Evolutionary conservation across 2,113 vertebrate genomes (phyloP), one percentile per base, ranked within the genome.

Genomic region (Rhegmatorhina hoffmannsi): DNA sequence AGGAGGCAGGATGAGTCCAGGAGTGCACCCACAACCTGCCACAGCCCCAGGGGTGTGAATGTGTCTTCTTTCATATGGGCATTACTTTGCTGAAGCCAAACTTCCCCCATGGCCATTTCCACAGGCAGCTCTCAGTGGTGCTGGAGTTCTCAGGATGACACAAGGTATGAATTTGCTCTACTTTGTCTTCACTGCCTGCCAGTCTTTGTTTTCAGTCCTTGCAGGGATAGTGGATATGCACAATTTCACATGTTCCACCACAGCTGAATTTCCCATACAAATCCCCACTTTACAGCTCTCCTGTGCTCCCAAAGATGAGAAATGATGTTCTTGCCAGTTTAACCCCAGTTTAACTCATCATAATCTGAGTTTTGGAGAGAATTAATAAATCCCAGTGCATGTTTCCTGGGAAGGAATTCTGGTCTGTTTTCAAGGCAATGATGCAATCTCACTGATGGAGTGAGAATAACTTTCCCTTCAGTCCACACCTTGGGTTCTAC

Each of bases 181-280:
- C 9, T 79, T 62, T 68, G 26, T 52, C 44, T 88, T 83, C 26
- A 2, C 38, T 89, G 52, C 31, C 55, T 75, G 86, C 55, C 59
- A 86, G 3, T 74, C 78, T 87, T 66, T 38, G 13, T 86, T 84
- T 72, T 87, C 69, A 59, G 56, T 49, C 64, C 87, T 93, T 66
- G 0, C 17, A 86, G 82, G 78, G 76, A 83, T 18, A 75, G 76
- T 55, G 70, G 82, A 92, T 82, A 79, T 28, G 73, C 76, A 82
- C 76, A 44, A 53, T 55, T 92, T 92, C 88, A 78, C 26, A 4
- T 64, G 25, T 63, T 96, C 66, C 62, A 77, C 89, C 63, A 58
- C 91, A 96, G 96, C 85, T 92, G 95, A 94, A 43, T 92, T 84
- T 95, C 83, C 90, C 40, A 62, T 91, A 84, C 44, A 92, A 85